Evolutionary conservation across 2,797 vertebrate genomes (phyloP).

Genomic region (Neopelma chrysocephalum): DNA sequence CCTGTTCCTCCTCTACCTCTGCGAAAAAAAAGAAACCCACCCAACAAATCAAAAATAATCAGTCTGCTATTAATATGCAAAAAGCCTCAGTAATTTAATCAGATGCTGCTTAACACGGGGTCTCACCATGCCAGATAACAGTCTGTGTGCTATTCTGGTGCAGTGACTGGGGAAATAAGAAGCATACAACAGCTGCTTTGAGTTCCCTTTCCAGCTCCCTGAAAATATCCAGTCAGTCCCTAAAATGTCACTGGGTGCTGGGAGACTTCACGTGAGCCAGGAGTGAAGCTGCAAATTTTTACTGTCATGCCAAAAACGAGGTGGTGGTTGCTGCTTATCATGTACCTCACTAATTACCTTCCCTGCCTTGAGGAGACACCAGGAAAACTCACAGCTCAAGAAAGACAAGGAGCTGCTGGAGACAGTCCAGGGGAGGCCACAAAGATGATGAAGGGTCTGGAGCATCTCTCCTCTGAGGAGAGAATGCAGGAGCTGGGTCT

Average conservation of each 20-base stretch:
- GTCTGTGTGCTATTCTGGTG: neutral
- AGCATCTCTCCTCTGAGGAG: neutral
- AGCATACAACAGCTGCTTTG: slow-evolving; percentile 3
- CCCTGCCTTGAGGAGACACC: neutral
- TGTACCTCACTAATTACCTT: neutral
- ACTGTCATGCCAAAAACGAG: rapidly evolving
- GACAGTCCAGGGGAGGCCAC: neutral
- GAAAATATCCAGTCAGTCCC: neutral
- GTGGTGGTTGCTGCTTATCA: neutral
- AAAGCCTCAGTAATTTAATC: neutral
- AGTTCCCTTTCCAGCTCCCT: neutral
- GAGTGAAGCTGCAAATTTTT: neutral
- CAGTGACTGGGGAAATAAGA: neutral
- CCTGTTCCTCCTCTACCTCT: neutral
- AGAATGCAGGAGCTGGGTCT: rapidly evolving
- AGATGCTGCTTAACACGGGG: neutral
- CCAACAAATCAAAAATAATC: neutral
- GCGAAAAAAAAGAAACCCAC: neutral
- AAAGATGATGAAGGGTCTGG: neutral
- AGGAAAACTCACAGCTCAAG: neutral
- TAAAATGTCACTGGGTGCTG: neutral
- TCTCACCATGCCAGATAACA: neutral
- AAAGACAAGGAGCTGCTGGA: neutral
- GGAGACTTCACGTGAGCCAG: neutral
- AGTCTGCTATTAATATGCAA: neutral